A percentile compares a stretch with the other conserved stretches of the same genome.
Evolutionary conservation across 2,113 vertebrate genomes (phyloP).

Genomic region (Channa argus): DNA sequence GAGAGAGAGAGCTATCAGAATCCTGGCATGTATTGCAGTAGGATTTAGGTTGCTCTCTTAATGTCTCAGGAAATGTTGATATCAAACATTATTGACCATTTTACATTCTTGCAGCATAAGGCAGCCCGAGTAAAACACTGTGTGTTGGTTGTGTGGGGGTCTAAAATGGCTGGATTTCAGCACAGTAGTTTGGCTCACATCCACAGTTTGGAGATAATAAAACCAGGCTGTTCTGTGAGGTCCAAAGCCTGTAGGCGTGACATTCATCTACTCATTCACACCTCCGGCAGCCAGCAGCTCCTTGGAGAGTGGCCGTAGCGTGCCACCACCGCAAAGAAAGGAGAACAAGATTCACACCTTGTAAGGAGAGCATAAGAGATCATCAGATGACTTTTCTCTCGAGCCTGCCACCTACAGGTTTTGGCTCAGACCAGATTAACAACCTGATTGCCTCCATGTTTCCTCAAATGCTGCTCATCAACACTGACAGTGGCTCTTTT

Average conservation of each 20-base stretch:
- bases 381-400: constrained; percentile 44
- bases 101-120: constrained; percentile 31
- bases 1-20: not conserved
- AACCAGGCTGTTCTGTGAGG: constrained; percentile 47
- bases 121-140: constrained; percentile 21
- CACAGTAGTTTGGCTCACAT: constrained; percentile 37
- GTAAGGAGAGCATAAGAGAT: constrained; percentile 36
- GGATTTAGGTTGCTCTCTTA: constrained; percentile 13
- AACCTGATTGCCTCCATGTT: not conserved
- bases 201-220: constrained; percentile 48
- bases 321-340: constrained; percentile 26
- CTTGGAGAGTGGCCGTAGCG: constrained; percentile 45
- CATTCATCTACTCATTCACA: constrained; percentile 70
- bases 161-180: constrained; percentile 35
- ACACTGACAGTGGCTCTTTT: constrained; percentile 22
- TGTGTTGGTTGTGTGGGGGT: not conserved
- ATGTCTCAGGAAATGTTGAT: constrained; percentile 28
- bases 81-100: constrained; percentile 29
- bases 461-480: constrained; percentile 24
- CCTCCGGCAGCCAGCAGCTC: constrained; percentile 55
- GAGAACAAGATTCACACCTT: constrained; percentile 58
- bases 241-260: constrained; percentile 52
- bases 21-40: not conserved
- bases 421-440: constrained; percentile 33
- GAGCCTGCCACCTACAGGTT: constrained; percentile 50